Evolutionary conservation across 1,140 invertebrate species (phyloP).

Genomic region (Drosophila suzukii): DNA sequence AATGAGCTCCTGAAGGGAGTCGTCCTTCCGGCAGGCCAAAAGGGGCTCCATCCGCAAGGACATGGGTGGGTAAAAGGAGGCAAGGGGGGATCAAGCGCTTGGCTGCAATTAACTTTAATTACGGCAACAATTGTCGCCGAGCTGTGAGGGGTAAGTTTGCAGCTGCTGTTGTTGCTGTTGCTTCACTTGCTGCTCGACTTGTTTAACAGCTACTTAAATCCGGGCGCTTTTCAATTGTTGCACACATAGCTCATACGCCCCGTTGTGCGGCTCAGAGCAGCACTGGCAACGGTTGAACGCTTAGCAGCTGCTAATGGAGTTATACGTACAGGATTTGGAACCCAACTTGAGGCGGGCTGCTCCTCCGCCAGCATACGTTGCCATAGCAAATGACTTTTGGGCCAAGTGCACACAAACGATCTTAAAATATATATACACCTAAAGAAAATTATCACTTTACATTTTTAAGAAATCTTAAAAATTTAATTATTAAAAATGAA

Average conservation of each 20-base stretch:
- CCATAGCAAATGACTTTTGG: slow-evolving; percentile 30
- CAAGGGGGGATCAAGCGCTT: slow-evolving; percentile 33
- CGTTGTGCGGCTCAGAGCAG: slow-evolving; percentile 28
- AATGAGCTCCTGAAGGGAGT: slow-evolving; percentile 63
- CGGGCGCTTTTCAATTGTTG: slow-evolving; percentile 59
- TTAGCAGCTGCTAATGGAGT: slow-evolving; percentile 58
- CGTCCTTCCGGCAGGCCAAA: slow-evolving; percentile 8
- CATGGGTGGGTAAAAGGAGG: neutral
- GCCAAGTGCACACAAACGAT: slow-evolving; percentile 1
- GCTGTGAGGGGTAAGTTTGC: slow-evolving; percentile 23
- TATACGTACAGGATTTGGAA: slow-evolving; percentile 35
- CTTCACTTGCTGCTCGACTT: slow-evolving; percentile 39
- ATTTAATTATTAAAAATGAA: neutral
- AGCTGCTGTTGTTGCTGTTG: slow-evolving; percentile 6
- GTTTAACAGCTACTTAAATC: slow-evolving; percentile 76
- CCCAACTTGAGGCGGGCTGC: slow-evolving; percentile 4
- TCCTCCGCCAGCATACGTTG: slow-evolving; percentile 24
- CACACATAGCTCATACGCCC: slow-evolving; percentile 70
- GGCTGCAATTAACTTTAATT: slow-evolving; percentile 77
- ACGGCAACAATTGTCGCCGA: slow-evolving; percentile 68
- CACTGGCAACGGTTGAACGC: slow-evolving; percentile 27
- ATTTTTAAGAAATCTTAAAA: too few species aligned
- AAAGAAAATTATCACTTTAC: neutral
- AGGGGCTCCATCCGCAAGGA: slow-evolving; percentile 9
- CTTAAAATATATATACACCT: neutral